Evolutionary conservation across 2,797 vertebrate species (phyloP).

Genomic region (Galagoides demidoff): DNA sequence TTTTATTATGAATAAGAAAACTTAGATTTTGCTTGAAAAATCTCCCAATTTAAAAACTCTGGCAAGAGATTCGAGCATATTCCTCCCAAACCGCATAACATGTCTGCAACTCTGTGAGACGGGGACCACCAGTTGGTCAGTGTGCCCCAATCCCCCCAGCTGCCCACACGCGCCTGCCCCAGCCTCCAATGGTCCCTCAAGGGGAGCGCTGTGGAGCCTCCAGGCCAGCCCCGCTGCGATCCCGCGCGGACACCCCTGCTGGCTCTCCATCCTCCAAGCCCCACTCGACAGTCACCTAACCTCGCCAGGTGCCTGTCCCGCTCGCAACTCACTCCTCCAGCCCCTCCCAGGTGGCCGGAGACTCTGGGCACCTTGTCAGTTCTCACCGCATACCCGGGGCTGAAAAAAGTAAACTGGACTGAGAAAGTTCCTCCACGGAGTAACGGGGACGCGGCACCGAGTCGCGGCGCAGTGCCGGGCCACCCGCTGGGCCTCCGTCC

Average conservation of each 20-base stretch:
- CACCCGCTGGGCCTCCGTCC: background rate
- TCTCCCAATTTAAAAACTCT: slow-evolving; percentile 6
- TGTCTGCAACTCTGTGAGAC: background rate
- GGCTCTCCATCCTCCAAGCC: slow-evolving; percentile 43
- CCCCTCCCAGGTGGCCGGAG: background rate
- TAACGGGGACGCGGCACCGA: background rate
- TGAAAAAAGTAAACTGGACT: background rate
- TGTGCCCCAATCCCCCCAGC: background rate
- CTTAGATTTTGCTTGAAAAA: background rate
- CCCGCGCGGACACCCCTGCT: background rate
- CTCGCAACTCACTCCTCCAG: background rate
- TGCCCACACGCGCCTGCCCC: background rate
- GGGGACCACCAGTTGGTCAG: background rate
- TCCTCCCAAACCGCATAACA: background rate
- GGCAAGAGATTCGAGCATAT: background rate
- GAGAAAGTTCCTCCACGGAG: background rate
- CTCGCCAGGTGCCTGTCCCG: background rate
- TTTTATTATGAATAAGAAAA: background rate
- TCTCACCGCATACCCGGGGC: background rate
- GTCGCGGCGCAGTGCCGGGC: background rate
- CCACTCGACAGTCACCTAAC: background rate
- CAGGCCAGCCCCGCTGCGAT: background rate
- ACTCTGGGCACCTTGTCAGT: background rate
- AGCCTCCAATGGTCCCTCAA: background rate
- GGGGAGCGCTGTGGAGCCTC: slow-evolving; percentile 23